A percentile compares a stretch with the other conserved stretches of the same genome.
These are phyloP conservation scores for Rhinopomastus cyanomelas DNA, from an alignment of 2,113 vertebrate species.

Conservation along the genomic window DNA sequence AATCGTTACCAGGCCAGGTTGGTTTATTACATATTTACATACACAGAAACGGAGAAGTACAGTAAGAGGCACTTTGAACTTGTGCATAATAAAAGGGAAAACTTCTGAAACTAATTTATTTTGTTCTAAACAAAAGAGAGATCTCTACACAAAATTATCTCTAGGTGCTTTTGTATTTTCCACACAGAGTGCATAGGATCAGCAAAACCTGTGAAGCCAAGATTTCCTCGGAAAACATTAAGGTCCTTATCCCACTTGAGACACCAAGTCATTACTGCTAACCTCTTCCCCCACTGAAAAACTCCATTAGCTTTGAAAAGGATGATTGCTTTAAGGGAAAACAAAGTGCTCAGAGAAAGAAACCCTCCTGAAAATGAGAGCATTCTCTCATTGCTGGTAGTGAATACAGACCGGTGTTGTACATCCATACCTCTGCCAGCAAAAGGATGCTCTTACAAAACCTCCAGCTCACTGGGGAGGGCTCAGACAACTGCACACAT, in stretches of 20 bases:
- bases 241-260: slow-evolving; percentile 15
- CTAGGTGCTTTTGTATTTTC: slow-evolving; percentile 25
- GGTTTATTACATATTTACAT: not conserved
- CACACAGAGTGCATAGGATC: slow-evolving; percentile 21
- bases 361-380: not conserved
- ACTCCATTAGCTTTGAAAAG: slow-evolving; percentile 2
- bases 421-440: not conserved
- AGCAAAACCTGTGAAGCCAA: slow-evolving; percentile 7
- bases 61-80: not conserved
- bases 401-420: not conserved
- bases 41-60: not conserved
- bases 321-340: not conserved
- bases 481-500: rapidly evolving
- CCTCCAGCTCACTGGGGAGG: not conserved
- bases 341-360: not conserved
- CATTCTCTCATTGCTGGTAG: not conserved
- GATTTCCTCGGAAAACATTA: slow-evolving; percentile 10
- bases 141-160: slow-evolving; percentile 51
- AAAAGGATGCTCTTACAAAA: not conserved
- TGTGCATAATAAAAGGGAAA: not conserved
- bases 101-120: slow-evolving; percentile 29
- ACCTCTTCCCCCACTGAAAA: not conserved
- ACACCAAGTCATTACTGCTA: slow-evolving; percentile 12
- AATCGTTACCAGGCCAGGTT: slow-evolving; percentile 35
- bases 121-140: slow-evolving; percentile 53